Evolutionary conservation across 2,797 vertebrate species (phyloP), one percentile per base, ranked within the genome.

Genomic region (Chromis chromis): DNA sequence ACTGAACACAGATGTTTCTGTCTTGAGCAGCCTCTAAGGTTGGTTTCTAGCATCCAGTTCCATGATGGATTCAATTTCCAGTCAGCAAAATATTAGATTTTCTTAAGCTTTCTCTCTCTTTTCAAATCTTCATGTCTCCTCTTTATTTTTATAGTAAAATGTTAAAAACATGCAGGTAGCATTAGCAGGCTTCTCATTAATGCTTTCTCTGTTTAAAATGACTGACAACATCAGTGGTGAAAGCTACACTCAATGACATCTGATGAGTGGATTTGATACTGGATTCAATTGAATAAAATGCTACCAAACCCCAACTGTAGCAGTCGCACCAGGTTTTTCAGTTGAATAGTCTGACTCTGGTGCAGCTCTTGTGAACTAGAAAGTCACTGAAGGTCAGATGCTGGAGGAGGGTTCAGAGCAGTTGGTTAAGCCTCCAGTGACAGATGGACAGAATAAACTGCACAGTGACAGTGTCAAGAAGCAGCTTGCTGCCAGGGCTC

Each of bases 401-500:
- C 77, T 82, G 27, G 59, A 66, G 75, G 49, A 75, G 44, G 46
- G 10, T 65, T 72, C 36, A 63, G 70, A 78, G 83, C 69, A 57
- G 57, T 64, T 76, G 69, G 82, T 84, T 89, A 91, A 91, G 82
- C 86, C 73, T 81, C 48, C 19, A 44, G 56, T 56, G 79, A 84
- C 90, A 93, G 91, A 93, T 90, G 91, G 90, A 27, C 22, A 65
- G 75, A 56, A 72, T 67, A 71, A 78, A 77, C 64, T 53, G 56
- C 65, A 78, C 17, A 49, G 53, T 65, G 73, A 76, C 61, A 28
- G 27, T 62, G 49, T 83, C 55, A 69, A 65, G 70, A 74, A 86
- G 76, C 79, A 84, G 82, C 87, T 89, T 81, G 52, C 49, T 54
- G 22, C 77, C 71, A 82, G 56, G 39, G 84, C 86, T 93, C 72